These are phyloP conservation scores for Epizoanthus scotinus DNA, from an alignment of 92 coral and sea anemone species.

Conservation along the genomic window DNA sequence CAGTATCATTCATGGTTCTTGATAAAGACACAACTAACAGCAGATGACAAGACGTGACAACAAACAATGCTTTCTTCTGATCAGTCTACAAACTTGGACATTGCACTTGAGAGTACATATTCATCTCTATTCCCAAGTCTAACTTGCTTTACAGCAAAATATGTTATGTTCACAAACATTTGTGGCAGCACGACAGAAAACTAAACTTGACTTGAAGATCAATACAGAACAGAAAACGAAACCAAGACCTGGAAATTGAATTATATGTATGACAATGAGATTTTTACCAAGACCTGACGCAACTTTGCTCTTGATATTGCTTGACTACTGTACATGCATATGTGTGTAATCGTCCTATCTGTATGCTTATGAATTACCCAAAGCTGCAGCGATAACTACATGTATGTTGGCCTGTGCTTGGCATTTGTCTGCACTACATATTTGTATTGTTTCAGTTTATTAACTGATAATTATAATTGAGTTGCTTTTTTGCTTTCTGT, in stretches of 20 bases:
- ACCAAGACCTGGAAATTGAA: not conserved
- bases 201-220: not conserved
- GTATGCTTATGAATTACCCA: too few relatives aligned
- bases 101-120: too few relatives aligned
- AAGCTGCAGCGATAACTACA: not conserved
- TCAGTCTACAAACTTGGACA: not conserved
- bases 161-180: too few relatives aligned
- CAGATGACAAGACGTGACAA: not conserved
- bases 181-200: too few relatives aligned
- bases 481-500: constrained; percentile 43
- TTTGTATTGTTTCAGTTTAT: not conserved
- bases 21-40: too few relatives aligned
- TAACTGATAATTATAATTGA: constrained; percentile 3
- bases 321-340: too few relatives aligned
- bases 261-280: not conserved
- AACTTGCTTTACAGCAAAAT: too few relatives aligned
- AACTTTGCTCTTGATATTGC: too few relatives aligned
- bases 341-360: too few relatives aligned
- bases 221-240: not conserved
- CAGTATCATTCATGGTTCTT: too few relatives aligned
- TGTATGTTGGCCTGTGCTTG: not conserved
- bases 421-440: not conserved
- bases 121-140: too few relatives aligned
- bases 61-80: not conserved
- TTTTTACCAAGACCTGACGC: not conserved